Evolutionary conservation across 2,888 invertebrate species (phyloP).

Genomic region (Himalopsyche kuldschensis): DNA sequence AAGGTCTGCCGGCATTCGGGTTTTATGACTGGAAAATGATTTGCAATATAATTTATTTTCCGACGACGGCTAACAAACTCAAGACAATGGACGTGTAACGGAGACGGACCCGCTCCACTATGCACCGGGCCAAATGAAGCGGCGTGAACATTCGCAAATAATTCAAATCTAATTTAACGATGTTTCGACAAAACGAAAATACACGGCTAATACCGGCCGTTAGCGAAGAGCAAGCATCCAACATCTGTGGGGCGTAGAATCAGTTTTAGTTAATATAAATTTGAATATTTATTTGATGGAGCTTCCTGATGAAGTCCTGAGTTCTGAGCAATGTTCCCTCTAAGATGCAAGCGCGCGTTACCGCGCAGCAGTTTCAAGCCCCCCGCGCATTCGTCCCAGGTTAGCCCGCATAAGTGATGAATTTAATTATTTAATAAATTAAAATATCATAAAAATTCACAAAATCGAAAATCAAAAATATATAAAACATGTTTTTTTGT

Average conservation of each 20-base stretch:
- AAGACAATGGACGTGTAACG: slow-evolving; percentile 10
- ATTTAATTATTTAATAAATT: no score
- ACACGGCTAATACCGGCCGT: neutral
- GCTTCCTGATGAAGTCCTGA: no score
- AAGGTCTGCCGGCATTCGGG: slow-evolving; percentile 24
- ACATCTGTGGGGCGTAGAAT: neutral
- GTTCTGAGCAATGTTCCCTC: no score
- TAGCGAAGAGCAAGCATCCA: neutral
- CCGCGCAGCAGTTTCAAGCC: no score
- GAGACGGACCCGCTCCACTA: neutral
- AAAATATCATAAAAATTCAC: no score
- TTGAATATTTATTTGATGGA: no score
- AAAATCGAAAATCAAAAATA: no score
- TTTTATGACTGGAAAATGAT: slow-evolving; percentile 36
- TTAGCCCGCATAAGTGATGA: no score
- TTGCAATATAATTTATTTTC: neutral
- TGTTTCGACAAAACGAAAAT: neutral
- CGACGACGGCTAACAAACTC: neutral
- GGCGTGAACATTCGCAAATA: neutral
- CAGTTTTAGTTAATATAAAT: no score
- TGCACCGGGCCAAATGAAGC: neutral
- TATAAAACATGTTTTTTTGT: no score
- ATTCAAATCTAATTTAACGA: neutral
- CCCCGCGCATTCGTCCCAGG: no score
- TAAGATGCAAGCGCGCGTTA: no score